Conservation (phyloP, 2,113 vertebrate species). For the Papio anubis region DNA sequence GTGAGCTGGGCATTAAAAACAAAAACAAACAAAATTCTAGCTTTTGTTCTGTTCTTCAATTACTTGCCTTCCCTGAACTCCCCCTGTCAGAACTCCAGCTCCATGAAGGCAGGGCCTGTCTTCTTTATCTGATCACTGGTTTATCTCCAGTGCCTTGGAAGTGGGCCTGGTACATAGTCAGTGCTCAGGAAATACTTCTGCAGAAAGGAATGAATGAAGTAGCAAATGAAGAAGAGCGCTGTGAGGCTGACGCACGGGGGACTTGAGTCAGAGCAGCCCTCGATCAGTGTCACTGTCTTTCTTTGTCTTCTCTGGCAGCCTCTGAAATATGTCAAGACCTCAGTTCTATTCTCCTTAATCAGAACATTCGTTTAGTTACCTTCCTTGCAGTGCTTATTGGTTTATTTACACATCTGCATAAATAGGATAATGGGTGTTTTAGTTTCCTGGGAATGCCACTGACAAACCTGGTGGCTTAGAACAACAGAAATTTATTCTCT, state of each 20-base stretch:
- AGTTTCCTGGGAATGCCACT: not conserved
- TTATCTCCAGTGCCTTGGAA: not conserved
- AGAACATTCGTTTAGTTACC: not conserved
- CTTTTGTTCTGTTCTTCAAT: not conserved
- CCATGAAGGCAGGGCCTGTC: not conserved
- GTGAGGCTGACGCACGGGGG: not conserved
- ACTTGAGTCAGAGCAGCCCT: not conserved
- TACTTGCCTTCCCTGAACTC: not conserved
- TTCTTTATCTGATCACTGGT: not conserved
- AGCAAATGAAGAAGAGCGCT: not conserved
- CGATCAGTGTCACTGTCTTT: not conserved
- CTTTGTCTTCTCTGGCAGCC: not conserved
- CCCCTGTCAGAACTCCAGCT: not conserved
- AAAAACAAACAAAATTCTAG: not conserved
- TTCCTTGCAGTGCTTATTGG: not conserved
- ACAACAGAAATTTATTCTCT: not conserved
- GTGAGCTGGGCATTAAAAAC: not conserved
- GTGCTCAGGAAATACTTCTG: not conserved
- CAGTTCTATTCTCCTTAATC: too few species aligned
- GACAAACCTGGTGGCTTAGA: not conserved
- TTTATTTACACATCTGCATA: not conserved
- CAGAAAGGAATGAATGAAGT: not conserved
- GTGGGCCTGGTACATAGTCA: not conserved
- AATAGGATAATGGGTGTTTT: fast-evolving
- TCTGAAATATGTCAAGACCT: not conserved